Evolutionary conservation across 2,888 invertebrate genomes (phyloP), one percentile per base, ranked within the genome.

Genomic region (Biston betularia): DNA sequence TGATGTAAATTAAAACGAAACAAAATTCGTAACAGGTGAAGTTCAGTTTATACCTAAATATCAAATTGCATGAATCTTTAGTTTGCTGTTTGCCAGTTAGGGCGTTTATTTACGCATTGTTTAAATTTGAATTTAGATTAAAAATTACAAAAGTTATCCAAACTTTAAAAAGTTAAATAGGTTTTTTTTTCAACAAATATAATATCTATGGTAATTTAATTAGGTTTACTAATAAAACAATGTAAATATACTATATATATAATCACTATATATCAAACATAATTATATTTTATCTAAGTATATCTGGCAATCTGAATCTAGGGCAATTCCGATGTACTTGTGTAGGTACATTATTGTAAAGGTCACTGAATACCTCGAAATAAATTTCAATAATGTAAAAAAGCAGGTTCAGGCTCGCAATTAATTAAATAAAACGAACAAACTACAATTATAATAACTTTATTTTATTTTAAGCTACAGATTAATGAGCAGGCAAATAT

Each of bases 1-100:
- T 9, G 9, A 38, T 11, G 24, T 15, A 42, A 54, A 40, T 42
- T 42, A 24, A 54, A 54, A 1, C 54, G 42, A 54, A 24, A 42
- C 6, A 42, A 53, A 54, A 54, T 40, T 54, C 54, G 12, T 54
- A 40, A 11, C 40, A 54, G 14, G 54, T 54, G 42, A 54, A 54
- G 15, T 54, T 54, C 34, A 3, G 11, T 35, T 9, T 14, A 40
- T 11, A n/a, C n/a, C n/a, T n/a, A n/a, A 40, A 54, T 42, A 15
- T 6, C 14, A 14, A 38, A 53, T 10, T 53, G 38, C n/a, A 14
- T 35, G 35, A 24, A 24, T 24, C 6, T 1, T 40, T 9, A 0
- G 0, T 48, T 33, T 11, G 15, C 11, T 52, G 35, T 35, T 52
- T 50, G 50, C n/a, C n/a, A n/a, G 34, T 48, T 24, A 49, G 12